Percentiles rank a stretch among this genome's conserved stretches.
These are phyloP conservation scores for Polyergus mexicanus DNA, from an alignment of 1,140 invertebrate species.

Conservation along the genomic window DNA sequence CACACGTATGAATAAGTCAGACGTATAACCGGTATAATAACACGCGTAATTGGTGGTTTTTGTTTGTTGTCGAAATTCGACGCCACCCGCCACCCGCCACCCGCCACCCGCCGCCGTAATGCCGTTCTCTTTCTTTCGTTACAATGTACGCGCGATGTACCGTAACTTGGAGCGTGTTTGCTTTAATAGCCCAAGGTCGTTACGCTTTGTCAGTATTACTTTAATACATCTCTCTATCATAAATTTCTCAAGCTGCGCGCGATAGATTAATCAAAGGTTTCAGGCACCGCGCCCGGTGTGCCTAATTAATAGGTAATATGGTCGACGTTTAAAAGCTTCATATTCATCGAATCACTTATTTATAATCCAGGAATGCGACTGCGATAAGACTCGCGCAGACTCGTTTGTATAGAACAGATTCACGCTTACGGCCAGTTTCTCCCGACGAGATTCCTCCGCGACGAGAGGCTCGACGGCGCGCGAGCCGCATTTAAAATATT, in stretches of 20 bases:
- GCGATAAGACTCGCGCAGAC: constrained; percentile 17
- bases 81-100: no score
- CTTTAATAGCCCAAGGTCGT: constrained; percentile 33
- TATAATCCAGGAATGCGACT: constrained; percentile 7
- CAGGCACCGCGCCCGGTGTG: background rate
- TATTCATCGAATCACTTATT: constrained; percentile 24
- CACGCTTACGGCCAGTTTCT: background rate
- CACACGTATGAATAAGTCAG: constrained; percentile 57
- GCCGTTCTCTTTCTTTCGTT: background rate
- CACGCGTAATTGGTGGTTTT: constrained; percentile 57
- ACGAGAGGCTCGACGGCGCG: background rate
- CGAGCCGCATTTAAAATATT: constrained; percentile 46
- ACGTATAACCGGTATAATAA: constrained; percentile 63
- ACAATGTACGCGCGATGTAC: constrained; percentile 12
- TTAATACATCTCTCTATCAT: background rate
- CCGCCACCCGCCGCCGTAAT: constrained; percentile 21
- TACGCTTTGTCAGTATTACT: background rate
- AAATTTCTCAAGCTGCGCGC: constrained; percentile 4
- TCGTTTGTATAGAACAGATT: constrained; percentile 27
- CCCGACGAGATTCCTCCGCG: background rate
- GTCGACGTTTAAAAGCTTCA: background rate
- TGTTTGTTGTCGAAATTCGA: constrained; percentile 63
- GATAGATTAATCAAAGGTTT: background rate
- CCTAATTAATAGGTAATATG: constrained; percentile 22
- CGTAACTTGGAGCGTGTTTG: constrained; percentile 16